Evolutionary conservation across 2,888 invertebrate species (phyloP).

Genomic region (Cryptocheilus praepositus): DNA sequence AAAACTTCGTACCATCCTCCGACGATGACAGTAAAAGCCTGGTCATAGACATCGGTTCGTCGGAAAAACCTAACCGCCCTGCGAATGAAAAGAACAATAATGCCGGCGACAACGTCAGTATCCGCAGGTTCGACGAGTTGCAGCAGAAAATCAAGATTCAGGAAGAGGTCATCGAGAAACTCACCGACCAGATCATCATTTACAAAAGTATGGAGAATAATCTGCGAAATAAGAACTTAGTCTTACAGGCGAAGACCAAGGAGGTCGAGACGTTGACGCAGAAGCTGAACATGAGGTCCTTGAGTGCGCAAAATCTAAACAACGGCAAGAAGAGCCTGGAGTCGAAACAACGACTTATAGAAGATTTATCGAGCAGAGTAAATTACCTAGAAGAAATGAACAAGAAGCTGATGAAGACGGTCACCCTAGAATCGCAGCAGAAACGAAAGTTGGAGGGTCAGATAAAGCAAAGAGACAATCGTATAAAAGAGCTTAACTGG

Average conservation of each 20-base stretch:
- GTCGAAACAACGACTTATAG: constrained; percentile 50
- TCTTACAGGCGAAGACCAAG: constrained; percentile 44
- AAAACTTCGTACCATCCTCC: neutral
- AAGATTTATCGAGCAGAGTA: constrained; percentile 58
- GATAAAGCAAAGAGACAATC: constrained; percentile 64
- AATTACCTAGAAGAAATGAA: constrained; percentile 62
- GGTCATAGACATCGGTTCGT: constrained; percentile 1
- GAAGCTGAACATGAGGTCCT: constrained; percentile 38
- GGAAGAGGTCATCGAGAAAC: constrained; percentile 59
- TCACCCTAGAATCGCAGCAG: constrained; percentile 60
- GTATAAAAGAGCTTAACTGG: constrained; percentile 70
- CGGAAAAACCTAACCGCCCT: neutral
- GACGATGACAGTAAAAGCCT: neutral
- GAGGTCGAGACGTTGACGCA: constrained; percentile 47
- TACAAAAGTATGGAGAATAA: constrained; percentile 59
- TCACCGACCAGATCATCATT: constrained; percentile 60
- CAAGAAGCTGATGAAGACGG: constrained; percentile 63
- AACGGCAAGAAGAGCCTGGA: constrained; percentile 27
- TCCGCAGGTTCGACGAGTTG: constrained; percentile 39
- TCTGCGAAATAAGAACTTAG: constrained; percentile 42
- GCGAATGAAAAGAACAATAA: neutral
- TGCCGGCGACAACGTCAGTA: neutral
- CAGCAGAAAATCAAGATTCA: constrained; percentile 58
- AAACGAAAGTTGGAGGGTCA: constrained; percentile 61
- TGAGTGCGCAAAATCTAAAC: constrained; percentile 7